Evolutionary conservation across 2,113 vertebrate genomes (phyloP), one percentile per base, ranked within the genome.

Genomic region (Pluvianellus socialis): DNA sequence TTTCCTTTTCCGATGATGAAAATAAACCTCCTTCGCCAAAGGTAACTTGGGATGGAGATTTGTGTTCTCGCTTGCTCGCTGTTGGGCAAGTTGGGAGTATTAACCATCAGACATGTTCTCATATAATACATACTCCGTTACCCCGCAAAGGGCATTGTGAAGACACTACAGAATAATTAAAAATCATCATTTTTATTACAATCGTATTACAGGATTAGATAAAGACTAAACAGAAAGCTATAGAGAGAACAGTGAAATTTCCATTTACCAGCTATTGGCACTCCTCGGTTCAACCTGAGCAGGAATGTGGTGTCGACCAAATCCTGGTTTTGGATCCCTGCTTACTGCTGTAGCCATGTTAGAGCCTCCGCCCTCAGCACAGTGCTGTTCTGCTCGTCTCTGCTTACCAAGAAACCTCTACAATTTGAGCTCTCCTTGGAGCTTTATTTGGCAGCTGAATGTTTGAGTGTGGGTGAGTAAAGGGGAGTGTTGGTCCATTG

Each of bases 1-100:
- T 99, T 38, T 99, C 99, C 17, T 99, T 98, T 96, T 99, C 99
- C 20, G 99, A 99, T 88, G 99, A 99, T 88, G 99, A 99, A 97
- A 99, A 99, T 93, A 99, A 98, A 80, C 99, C 99, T 88, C 99
- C 99, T 80, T 99, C 99, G 2, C 99, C 99, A 97, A 99, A 99
- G 99, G 99, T 99, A 98, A 92, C 22, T 44, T 42, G 33, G 32
- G 81, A 42, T 14, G 16, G 15, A 14, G 28, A 22, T 49, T 68
- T 72, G n/a, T 79, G 24, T 56, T 55, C 33, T 53, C 26, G 23
- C 35, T 79, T 81, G 73, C 59, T 79, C 32, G 9, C 56, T 91
- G 21, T 72, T 72, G 30, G 40, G 53, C 58, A 66, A 61, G 40
- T 56, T 61, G 50, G 49, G 40, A 55, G 14, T 35, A 6, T 63